Evolutionary conservation across 2,797 vertebrate genomes (phyloP).

Genomic region (Megalops cyprinoides): DNA sequence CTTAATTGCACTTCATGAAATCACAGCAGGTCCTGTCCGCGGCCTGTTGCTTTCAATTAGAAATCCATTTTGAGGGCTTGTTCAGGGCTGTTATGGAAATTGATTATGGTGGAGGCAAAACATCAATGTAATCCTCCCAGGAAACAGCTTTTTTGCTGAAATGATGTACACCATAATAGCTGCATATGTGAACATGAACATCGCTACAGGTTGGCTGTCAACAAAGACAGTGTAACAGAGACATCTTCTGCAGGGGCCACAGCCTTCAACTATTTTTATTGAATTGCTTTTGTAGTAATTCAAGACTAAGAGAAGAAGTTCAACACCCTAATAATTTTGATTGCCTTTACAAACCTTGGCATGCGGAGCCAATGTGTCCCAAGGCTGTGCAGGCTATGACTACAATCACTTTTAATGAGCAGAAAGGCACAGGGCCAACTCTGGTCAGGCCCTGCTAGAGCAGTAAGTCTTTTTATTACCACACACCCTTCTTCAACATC

Average conservation of each 20-base stretch:
- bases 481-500: too few relatives aligned
- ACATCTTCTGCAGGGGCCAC: neutral
- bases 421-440: too few relatives aligned
- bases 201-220: slow-evolving; percentile 16
- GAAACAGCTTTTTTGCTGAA: slow-evolving; percentile 25
- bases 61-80: slow-evolving; percentile 30
- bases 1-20: slow-evolving; percentile 29
- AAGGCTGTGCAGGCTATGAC: too few relatives aligned
- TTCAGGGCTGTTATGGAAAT: slow-evolving; percentile 27
- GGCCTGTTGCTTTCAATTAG: slow-evolving; percentile 31
- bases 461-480: too few relatives aligned
- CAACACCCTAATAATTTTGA: too few relatives aligned
- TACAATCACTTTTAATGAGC: too few relatives aligned
- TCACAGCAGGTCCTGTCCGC: slow-evolving; percentile 14
- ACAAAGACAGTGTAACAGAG: slow-evolving; percentile 23
- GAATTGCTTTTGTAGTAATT: neutral
- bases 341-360: too few relatives aligned
- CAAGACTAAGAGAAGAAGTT: neutral
- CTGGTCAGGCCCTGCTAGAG: too few relatives aligned
- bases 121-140: slow-evolving; percentile 26
- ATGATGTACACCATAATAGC: slow-evolving; percentile 15
- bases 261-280: neutral
- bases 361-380: too few relatives aligned
- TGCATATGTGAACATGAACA: neutral
- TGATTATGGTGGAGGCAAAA: slow-evolving; percentile 21